phyloP scores from a whole-genome alignment of 2,113 vertebrate species.

The Osmerus mordax region DNA sequence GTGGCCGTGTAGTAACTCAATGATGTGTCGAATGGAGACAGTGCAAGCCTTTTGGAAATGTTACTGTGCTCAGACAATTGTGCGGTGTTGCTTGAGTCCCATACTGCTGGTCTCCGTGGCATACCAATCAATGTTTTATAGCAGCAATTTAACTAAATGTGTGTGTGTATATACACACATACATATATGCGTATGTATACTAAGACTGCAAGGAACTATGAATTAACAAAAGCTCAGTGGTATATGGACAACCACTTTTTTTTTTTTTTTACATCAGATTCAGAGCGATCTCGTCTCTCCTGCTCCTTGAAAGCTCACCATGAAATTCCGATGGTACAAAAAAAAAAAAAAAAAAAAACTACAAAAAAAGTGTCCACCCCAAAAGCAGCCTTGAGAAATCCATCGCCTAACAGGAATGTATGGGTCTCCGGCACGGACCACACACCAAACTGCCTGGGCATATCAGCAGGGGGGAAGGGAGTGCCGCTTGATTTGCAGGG shows the following conservation, averaged over 20 bases:
- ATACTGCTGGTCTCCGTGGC: background rate
- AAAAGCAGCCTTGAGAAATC: conserved; percentile 12
- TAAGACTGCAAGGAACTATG: conserved; percentile 19
- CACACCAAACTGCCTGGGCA: background rate
- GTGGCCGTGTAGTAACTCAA: background rate
- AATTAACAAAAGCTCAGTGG: background rate
- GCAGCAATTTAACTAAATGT: conserved; percentile 40
- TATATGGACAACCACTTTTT: background rate
- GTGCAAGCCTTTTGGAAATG: background rate
- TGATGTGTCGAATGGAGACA: background rate
- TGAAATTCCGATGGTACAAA: background rate
- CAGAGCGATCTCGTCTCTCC: background rate
- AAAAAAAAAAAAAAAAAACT: background rate
- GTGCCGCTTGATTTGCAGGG: background rate
- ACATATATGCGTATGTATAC: background rate
- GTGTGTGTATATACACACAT: too few relatives aligned
- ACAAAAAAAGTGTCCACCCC: background rate
- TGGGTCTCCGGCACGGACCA: background rate
- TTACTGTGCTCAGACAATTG: background rate
- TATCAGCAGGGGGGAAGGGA: background rate
- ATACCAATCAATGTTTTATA: conserved; percentile 21
- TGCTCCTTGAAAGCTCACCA: background rate
- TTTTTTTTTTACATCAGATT: background rate
- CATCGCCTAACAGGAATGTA: conserved; percentile 14
- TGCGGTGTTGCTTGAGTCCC: background rate